Evolutionary conservation across 2,888 invertebrate genomes (phyloP).

Genomic region (Acleris sparsana): DNA sequence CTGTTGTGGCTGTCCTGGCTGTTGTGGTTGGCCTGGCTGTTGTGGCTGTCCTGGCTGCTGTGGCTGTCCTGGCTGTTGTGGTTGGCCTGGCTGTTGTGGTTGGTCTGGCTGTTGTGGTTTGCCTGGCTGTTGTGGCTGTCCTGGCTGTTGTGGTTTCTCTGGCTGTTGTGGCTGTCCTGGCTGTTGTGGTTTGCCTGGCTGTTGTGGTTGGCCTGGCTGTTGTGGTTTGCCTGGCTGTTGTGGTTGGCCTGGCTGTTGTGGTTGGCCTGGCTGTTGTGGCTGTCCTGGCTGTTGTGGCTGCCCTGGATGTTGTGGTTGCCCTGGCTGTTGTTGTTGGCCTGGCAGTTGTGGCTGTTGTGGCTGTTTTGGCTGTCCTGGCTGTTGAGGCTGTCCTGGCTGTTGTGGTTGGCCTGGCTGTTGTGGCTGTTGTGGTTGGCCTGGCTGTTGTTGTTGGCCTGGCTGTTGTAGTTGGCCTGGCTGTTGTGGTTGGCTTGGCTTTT

Average conservation of each 20-base stretch:
- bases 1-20: neutral
- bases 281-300: neutral
- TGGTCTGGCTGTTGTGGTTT: too few species aligned
- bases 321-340: constrained; percentile 9
- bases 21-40: neutral
- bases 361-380: neutral
- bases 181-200: too few species aligned
- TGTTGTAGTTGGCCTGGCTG: too few species aligned
- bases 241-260: constrained; percentile 6
- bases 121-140: too few species aligned
- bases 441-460: too few species aligned
- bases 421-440: too few species aligned
- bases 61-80: too few species aligned
- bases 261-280: constrained; percentile 4
- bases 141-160: too few species aligned
- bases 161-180: too few species aligned
- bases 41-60: too few species aligned
- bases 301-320: neutral
- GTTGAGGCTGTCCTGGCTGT: neutral
- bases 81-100: too few species aligned
- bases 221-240: neutral
- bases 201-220: constrained; percentile 4
- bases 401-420: neutral
- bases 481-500: too few species aligned
- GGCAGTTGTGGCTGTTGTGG: neutral